Conservation (phyloP, 2,797 vertebrate genomes). For the Aphelocoma californica region DNA sequence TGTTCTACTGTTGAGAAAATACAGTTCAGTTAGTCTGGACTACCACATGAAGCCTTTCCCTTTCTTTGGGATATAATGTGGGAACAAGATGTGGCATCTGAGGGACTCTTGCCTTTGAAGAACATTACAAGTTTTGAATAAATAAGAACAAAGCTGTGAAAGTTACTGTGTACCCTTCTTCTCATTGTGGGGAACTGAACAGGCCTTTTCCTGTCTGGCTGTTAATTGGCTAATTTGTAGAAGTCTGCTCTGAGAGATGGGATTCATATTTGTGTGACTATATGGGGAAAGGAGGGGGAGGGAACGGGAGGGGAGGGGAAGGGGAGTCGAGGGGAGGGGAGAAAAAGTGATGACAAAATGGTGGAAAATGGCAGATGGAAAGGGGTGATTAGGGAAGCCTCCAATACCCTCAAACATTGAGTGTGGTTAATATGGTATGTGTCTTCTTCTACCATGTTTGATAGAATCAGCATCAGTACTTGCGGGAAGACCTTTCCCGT, state of each 20-base stretch:
- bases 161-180: background rate
- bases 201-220: background rate
- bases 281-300: background rate
- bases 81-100: background rate
- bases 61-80: background rate
- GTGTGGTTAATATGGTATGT: background rate
- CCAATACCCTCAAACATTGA: background rate
- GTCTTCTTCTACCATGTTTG: rapidly evolving
- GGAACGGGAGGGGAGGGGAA: background rate
- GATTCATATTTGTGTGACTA: background rate
- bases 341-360: background rate
- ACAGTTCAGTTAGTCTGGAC: background rate
- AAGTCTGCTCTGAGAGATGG: background rate
- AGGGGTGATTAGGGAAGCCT: background rate
- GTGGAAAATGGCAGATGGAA: background rate
- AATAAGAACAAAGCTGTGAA: background rate
- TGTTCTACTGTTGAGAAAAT: background rate
- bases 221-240: background rate
- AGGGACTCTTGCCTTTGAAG: background rate
- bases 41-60: background rate
- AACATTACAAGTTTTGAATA: background rate
- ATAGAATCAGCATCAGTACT: background rate
- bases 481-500: background rate
- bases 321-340: background rate
- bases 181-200: background rate